Evolutionary conservation across 2,888 invertebrate genomes (phyloP), one percentile per base, ranked within the genome.

Genomic region (Zygothrica quintamaculata): DNA sequence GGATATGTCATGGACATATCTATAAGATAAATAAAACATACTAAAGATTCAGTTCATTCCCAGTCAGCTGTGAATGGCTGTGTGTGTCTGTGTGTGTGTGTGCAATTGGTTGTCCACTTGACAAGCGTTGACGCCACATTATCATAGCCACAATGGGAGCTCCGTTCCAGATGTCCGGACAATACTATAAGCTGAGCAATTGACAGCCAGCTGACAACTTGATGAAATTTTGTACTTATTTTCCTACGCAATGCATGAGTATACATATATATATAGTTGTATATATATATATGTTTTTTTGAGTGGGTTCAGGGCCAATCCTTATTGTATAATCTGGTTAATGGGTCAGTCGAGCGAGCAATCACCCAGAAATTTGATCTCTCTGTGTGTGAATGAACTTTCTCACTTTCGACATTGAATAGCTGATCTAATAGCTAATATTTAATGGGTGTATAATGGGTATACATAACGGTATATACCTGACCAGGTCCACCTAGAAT

Each of bases 401-500:
- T 43, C 9, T n/a, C 40, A 9, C 18, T 40, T 7, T 1, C 12
- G 36, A 12, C 52, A 12, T 57, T 53, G 62, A 39, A 22, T 5
- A 22, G 3, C 5, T 3, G 18, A 22, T 15, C n/a, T n/a, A n/a
- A n/a, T n/a, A n/a, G n/a, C n/a, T n/a, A n/a, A n/a, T n/a, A n/a
- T n/a, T n/a, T n/a, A n/a, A 7, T 22, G n/a, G 26, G 8, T n/a
- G n/a, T n/a, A 25, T 9, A 39, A 18, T 15, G 5, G 39, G 9
- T 36, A n/a, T 31, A 1, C 31, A 22, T n/a, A n/a, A n/a, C 43
- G 34, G 36, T 5, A 29, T 76, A 75, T 90, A 95, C 95, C 93
- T 95, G 95, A 36, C 94, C 94, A 2, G 95, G 94, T 44, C 95
- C 95, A 1, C 94, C 94, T 84, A 94, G 92, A 58, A 95, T 92